These are phyloP conservation scores for Drosophila pegasa DNA, from an alignment of 2,888 invertebrate genomes.

Conservation along the genomic window DNA sequence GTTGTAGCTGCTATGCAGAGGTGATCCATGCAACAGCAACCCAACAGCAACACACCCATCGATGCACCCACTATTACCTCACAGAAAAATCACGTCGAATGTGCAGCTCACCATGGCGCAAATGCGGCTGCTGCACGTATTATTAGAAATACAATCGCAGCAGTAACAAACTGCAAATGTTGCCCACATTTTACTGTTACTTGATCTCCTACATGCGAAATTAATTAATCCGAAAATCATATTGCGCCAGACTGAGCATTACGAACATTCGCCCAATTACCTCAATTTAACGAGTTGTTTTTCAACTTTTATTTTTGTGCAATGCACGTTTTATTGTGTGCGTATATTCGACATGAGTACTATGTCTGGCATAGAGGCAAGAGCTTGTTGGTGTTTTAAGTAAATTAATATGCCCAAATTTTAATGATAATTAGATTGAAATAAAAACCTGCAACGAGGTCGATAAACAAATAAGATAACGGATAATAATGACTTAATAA, in stretches of 20 bases:
- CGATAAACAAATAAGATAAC: too few relatives aligned
- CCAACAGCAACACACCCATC: conserved; percentile 1
- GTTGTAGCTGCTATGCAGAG: conserved; percentile 14
- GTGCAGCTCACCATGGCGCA: conserved; percentile 9
- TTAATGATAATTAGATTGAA: too few relatives aligned
- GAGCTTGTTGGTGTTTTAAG: not conserved
- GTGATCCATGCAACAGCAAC: conserved; percentile 2
- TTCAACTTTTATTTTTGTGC: not conserved
- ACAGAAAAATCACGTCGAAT: conserved; percentile 39
- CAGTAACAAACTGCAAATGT: not conserved
- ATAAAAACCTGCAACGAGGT: too few relatives aligned
- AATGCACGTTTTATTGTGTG: not conserved
- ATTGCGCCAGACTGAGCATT: conserved; percentile 8
- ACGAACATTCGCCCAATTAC: conserved; percentile 21
- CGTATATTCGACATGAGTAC: not conserved
- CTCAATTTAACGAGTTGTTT: too few relatives aligned
- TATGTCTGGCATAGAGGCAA: not conserved
- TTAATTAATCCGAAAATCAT: conserved; percentile 22
- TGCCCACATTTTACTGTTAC: conserved; percentile 4
- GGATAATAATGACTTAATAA: too few relatives aligned
- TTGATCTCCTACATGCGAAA: conserved; percentile 2
- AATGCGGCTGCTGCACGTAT: conserved; percentile 1
- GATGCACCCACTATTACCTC: not conserved
- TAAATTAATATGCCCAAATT: too few relatives aligned
- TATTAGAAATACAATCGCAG: conserved; percentile 1